Conservation (phyloP, 23 tunicate genomes). For the Trididemnum nubilum region DNA sequence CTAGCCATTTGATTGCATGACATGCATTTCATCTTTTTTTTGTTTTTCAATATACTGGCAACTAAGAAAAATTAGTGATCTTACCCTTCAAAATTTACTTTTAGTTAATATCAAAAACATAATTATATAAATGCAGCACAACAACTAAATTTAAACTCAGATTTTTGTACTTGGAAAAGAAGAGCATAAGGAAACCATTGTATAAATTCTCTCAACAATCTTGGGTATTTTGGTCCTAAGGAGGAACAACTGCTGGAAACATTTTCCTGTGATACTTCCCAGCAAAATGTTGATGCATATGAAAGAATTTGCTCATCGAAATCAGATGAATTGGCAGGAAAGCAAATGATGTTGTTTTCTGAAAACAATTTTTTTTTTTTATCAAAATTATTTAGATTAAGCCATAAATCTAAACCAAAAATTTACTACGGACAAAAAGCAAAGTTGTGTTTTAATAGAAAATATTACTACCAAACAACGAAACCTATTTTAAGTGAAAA, state of each 20-base stretch:
- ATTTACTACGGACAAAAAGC: not conserved
- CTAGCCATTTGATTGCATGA: no score
- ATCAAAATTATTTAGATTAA: no score
- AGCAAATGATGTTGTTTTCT: slow-evolving; percentile 36
- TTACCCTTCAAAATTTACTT: not conserved
- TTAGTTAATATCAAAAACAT: not conserved
- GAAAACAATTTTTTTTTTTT: not conserved
- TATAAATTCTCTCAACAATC: slow-evolving; percentile 19
- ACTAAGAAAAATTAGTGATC: not conserved
- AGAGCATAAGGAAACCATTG: slow-evolving; percentile 52
- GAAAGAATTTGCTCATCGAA: slow-evolving; percentile 25
- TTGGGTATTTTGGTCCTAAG: not conserved
- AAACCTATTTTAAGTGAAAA: no score
- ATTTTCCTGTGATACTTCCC: slow-evolving; percentile 16
- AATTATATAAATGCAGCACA: no score
- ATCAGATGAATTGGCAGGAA: slow-evolving; percentile 26
- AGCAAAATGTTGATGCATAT: slow-evolving; percentile 48
- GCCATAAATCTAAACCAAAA: no score
- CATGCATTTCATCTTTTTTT: no score
- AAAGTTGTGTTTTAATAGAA: not conserved
- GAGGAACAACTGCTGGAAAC: not conserved
- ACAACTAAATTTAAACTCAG: not conserved
- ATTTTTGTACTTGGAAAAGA: slow-evolving; percentile 36
- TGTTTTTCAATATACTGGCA: no score
- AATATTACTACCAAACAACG: no score